Conservation (phyloP, 2,888 invertebrate species). For the Heteromyza rotundicornis region DNA sequence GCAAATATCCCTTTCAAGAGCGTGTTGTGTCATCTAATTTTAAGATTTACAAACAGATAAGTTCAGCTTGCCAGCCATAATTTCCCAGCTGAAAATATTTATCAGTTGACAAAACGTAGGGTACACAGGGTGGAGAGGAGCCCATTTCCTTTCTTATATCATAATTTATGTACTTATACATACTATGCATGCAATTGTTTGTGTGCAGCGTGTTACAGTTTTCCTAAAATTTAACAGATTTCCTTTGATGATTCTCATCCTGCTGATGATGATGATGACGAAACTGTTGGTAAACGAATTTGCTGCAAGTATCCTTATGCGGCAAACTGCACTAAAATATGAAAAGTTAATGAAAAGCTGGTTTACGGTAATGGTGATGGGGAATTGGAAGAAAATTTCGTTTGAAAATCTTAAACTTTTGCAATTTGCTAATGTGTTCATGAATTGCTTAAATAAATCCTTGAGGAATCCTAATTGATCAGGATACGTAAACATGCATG, state of each 20-base stretch:
- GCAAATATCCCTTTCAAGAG: neutral
- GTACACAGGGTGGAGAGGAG: no score
- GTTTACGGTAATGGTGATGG: neutral
- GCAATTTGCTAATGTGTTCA: neutral
- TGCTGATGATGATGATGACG: neutral
- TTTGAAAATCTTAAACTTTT: neutral
- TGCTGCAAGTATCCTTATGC: neutral
- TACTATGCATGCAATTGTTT: neutral
- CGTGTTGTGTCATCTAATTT: neutral
- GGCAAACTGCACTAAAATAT: neutral
- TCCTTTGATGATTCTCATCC: neutral
- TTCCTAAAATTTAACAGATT: neutral
- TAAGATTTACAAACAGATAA: conserved; percentile 17
- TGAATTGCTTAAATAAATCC: neutral
- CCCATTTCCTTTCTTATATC: neutral
- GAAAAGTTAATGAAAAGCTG: neutral
- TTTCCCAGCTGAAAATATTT: conserved; percentile 15
- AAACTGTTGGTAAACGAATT: neutral
- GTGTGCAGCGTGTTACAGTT: neutral
- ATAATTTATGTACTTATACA: neutral
- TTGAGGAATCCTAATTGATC: neutral
- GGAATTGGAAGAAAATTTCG: neutral
- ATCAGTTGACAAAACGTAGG: conserved; percentile 4
- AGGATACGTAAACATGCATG: no score
- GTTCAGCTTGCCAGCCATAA: conserved; percentile 12